These are phyloP conservation scores for Lepidotrigona ventralis DNA, from an alignment of 1,140 invertebrate genomes.

Conservation along the genomic window DNA sequence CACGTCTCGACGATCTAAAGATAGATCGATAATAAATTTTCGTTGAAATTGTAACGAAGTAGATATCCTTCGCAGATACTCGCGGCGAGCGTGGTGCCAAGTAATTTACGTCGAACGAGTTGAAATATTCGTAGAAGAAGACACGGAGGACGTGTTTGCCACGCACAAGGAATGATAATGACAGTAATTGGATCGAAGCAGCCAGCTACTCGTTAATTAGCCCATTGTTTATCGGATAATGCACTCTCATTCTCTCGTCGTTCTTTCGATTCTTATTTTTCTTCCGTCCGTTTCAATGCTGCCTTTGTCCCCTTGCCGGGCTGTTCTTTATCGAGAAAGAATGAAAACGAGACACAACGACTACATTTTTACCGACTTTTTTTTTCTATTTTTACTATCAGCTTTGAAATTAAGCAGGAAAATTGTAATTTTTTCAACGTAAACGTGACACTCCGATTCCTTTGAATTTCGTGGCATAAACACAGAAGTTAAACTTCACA, in stretches of 20 bases:
- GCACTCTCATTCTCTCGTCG: constrained; percentile 4
- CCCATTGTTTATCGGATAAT: constrained; percentile 29
- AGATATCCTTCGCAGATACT: too few relatives aligned
- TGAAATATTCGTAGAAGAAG: constrained; percentile 8
- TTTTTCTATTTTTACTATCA: too few relatives aligned
- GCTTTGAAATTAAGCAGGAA: too few relatives aligned
- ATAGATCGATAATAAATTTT: background rate
- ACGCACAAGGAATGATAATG: constrained; percentile 17
- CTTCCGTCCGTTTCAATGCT: background rate
- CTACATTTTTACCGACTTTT: background rate
- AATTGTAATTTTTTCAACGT: too few relatives aligned
- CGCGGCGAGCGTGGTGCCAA: background rate
- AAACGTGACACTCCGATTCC: too few relatives aligned
- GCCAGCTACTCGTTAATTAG: constrained; percentile 26
- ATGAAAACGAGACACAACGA: background rate
- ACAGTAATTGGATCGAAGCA: constrained; percentile 23
- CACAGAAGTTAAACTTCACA: too few relatives aligned
- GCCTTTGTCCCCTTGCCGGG: background rate
- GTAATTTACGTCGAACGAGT: constrained; percentile 18
- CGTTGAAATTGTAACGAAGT: background rate
- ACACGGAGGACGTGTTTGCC: background rate
- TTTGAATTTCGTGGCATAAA: too few relatives aligned
- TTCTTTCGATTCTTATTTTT: background rate
- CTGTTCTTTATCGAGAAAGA: background rate
- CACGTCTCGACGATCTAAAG: background rate